A percentile compares a stretch with the other conserved stretches of the same genome.
phyloP scores from a whole-genome alignment of 2,888 invertebrate species.

The Cordilura impudica region DNA sequence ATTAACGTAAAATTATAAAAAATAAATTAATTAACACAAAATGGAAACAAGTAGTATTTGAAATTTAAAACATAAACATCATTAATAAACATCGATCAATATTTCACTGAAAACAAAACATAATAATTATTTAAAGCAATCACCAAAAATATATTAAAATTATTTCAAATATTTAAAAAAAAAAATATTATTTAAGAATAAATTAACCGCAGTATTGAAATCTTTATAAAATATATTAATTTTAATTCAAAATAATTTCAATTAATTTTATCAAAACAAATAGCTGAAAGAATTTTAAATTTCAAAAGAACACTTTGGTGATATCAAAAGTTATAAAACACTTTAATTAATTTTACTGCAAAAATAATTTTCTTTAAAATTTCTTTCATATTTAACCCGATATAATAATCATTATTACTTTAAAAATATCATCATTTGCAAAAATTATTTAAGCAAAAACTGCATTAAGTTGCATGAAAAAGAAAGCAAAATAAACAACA shows the following conservation, averaged over 20 bases:
- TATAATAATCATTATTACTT: background rate
- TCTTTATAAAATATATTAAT: background rate
- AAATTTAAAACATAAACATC: constrained; percentile 28
- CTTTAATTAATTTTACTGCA: no score
- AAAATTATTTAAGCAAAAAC: constrained; percentile 9
- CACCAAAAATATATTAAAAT: constrained; percentile 24
- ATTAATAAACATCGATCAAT: constrained; percentile 32
- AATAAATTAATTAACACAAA: constrained; percentile 16
- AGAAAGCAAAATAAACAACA: constrained; percentile 36
- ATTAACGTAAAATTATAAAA: constrained; percentile 29
- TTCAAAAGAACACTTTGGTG: no score
- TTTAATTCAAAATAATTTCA: background rate
- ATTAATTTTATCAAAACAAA: no score
- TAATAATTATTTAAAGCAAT: constrained; percentile 53
- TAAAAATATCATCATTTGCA: constrained; percentile 1
- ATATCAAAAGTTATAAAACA: no score
- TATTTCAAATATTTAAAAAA: background rate
- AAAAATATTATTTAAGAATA: background rate
- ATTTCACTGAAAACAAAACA: constrained; percentile 29
- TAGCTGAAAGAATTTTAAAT: no score
- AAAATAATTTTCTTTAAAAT: no score
- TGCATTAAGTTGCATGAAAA: constrained; percentile 36
- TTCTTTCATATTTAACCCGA: no score
- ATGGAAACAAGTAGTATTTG: constrained; percentile 43
- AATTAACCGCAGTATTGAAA: background rate